phyloP scores from a whole-genome alignment of 2,888 invertebrate genomes.

The Nomada ferruginata region DNA sequence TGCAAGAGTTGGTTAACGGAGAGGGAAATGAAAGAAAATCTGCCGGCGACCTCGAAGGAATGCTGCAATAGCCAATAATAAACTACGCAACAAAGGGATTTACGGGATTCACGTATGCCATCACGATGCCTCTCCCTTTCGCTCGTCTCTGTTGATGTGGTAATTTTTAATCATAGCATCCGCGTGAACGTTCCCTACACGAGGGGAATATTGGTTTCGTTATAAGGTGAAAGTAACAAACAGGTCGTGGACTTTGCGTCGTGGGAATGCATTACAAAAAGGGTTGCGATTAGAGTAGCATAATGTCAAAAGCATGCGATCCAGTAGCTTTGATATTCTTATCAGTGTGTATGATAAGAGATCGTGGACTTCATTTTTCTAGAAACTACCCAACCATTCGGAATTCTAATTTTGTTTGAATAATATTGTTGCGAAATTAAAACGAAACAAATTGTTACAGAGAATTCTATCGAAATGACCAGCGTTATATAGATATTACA shows the following conservation, averaged over 20 bases:
- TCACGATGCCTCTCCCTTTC: constrained; percentile 44
- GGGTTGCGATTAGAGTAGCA: constrained; percentile 28
- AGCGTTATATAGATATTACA: too few species aligned
- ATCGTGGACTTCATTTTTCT: not conserved
- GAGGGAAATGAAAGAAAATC: constrained; percentile 9
- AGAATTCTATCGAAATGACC: too few species aligned
- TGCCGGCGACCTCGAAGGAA: constrained; percentile 31
- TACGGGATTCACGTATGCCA: constrained; percentile 31
- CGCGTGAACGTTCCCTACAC: constrained; percentile 25
- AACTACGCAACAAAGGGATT: constrained; percentile 30
- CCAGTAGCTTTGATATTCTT: not conserved
- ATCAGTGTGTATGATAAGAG: not conserved
- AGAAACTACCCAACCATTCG: not conserved
- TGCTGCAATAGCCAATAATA: constrained; percentile 22
- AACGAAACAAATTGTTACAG: too few species aligned
- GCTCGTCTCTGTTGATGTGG: constrained; percentile 17
- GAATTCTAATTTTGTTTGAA: not conserved
- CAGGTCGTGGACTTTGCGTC: constrained; percentile 26
- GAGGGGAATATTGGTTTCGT: constrained; percentile 18
- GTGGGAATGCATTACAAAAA: constrained; percentile 31
- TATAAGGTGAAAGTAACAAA: constrained; percentile 51
- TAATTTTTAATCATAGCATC: constrained; percentile 48
- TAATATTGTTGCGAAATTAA: too few species aligned
- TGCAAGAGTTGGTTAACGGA: not conserved
- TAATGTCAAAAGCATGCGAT: too few species aligned